Evolutionary conservation across 2,888 invertebrate genomes (phyloP).

Genomic region (Bhutanitis thaidina): DNA sequence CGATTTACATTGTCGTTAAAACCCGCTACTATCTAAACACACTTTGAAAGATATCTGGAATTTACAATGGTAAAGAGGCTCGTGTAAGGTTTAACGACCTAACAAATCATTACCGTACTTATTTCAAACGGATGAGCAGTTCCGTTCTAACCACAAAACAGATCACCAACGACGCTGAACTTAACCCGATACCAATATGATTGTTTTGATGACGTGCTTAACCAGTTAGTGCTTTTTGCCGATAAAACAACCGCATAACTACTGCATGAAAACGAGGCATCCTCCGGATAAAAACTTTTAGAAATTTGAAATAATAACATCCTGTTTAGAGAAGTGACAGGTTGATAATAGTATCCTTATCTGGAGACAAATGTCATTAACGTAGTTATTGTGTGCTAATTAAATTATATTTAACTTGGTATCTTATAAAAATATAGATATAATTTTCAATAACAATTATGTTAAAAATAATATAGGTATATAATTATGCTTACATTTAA

Average conservation of each 20-base stretch:
- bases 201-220: constrained; percentile 29
- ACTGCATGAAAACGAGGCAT: background rate
- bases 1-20: too few species aligned
- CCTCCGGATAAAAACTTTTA: constrained; percentile 10
- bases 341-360: constrained; percentile 5
- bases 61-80: background rate
- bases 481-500: too few species aligned
- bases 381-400: too few species aligned
- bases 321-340: constrained; percentile 8
- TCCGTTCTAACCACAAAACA: constrained; percentile 43
- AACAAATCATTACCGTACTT: constrained; percentile 34
- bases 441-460: too few species aligned
- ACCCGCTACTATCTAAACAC: background rate
- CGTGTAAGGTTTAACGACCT: constrained; percentile 30
- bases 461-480: too few species aligned
- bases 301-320: constrained; percentile 10
- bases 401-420: too few species aligned
- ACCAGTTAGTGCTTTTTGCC: constrained; percentile 24
- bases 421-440: too few species aligned
- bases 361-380: background rate
- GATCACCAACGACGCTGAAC: constrained; percentile 44
- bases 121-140: constrained; percentile 29
- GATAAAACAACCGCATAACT: constrained; percentile 21
- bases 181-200: constrained; percentile 23
- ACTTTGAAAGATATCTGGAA: background rate